A percentile compares a stretch with the other conserved stretches of the same genome.
These are phyloP conservation scores for Canis aureus DNA, from an alignment of 2,113 vertebrate genomes.

Conservation along the genomic window DNA sequence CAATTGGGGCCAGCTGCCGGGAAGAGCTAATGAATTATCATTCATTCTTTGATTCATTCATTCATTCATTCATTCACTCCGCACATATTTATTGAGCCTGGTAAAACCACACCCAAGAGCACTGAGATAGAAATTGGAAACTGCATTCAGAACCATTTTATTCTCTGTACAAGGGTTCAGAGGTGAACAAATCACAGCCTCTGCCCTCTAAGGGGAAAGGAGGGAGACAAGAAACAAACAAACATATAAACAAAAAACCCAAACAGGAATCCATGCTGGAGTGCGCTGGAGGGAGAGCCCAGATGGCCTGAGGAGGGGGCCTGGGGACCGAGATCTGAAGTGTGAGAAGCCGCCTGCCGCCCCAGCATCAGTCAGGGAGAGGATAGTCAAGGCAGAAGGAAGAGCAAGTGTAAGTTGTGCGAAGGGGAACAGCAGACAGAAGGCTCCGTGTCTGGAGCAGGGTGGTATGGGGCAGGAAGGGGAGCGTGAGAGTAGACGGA, in stretches of 20 bases:
- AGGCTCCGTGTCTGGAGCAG: neutral
- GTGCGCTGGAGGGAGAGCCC: fast-evolving
- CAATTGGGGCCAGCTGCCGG: neutral
- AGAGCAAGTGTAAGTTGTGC: neutral
- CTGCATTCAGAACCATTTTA: neutral
- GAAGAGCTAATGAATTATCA: neutral
- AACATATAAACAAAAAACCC: neutral
- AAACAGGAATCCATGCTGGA: neutral
- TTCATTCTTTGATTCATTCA: neutral
- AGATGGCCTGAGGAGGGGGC: neutral
- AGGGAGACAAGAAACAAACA: neutral
- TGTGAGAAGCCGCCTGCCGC: neutral
- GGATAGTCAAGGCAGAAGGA: neutral
- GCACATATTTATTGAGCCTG: neutral
- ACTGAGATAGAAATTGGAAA: neutral
- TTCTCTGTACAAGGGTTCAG: neutral
- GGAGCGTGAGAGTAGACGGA: fast-evolving
- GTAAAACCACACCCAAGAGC: neutral
- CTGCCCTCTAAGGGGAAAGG: neutral
- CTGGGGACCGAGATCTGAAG: neutral
- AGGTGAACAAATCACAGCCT: neutral
- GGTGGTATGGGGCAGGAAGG: neutral
- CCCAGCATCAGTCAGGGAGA: fast-evolving
- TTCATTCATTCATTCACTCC: neutral
- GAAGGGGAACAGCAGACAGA: neutral